phyloP scores from a whole-genome alignment of 1,140 invertebrate species.

The Cherax quadricarinatus region DNA sequence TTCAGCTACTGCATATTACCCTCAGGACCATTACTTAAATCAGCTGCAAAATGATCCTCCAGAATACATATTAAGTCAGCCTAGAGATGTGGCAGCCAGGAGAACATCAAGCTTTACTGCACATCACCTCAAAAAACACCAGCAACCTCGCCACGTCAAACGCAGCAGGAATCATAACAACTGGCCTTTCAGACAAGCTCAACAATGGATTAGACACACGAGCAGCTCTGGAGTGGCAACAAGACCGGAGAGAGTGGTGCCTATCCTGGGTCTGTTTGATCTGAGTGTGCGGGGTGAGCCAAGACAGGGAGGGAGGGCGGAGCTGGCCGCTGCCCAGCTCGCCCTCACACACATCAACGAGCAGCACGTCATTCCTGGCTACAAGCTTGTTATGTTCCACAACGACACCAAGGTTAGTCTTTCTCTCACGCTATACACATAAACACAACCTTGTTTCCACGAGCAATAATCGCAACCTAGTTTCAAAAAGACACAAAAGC shows the following conservation, averaged over 20 bases:
- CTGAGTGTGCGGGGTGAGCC: conserved; percentile 82
- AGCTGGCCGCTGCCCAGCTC: conserved; percentile 85
- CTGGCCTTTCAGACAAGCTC: not conserved
- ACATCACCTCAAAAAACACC: not conserved
- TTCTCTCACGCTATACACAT: too few species aligned
- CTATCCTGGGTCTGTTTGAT: conserved; percentile 86
- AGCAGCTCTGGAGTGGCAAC: too few species aligned
- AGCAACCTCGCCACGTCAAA: not conserved
- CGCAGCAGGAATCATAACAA: not conserved
- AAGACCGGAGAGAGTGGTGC: not conserved
- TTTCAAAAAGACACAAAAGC: too few species aligned
- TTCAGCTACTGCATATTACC: too few species aligned
- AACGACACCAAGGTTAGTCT: conserved; percentile 88
- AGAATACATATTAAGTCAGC: too few species aligned
- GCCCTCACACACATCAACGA: conserved; percentile 86
- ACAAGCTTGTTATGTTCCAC: conserved; percentile 84
- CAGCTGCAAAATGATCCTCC: too few species aligned
- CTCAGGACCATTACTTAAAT: too few species aligned
- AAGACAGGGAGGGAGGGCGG: conserved; percentile 80
- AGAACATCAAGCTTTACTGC: not conserved
- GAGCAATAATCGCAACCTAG: too few species aligned
- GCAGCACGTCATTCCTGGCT: conserved; percentile 82
- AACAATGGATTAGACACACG: not conserved
- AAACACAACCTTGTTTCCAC: too few species aligned
- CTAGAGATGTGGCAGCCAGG: too few species aligned